Percentiles rank a stretch among this genome's conserved stretches.
These are phyloP conservation scores for Resseliella maxima DNA, from an alignment of 2,888 invertebrate species.

Conservation along the genomic window DNA sequence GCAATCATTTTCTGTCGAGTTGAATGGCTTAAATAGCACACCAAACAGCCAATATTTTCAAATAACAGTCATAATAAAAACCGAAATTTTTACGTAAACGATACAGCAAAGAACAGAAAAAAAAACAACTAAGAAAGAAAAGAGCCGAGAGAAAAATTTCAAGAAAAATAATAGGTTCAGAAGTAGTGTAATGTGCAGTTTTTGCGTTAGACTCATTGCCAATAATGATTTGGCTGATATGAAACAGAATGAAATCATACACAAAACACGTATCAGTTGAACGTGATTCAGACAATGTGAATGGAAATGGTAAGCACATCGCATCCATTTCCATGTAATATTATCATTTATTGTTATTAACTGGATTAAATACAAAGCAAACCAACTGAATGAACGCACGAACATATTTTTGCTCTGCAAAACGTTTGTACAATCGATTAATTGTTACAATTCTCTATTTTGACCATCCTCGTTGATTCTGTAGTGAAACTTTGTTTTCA, in stretches of 20 bases:
- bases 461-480: too few species aligned
- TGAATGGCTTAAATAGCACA: background rate
- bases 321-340: constrained; percentile 16
- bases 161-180: background rate
- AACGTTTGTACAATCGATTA: background rate
- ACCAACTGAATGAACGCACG: background rate
- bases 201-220: background rate
- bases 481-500: background rate
- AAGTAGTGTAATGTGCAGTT: background rate
- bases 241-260: constrained; percentile 11
- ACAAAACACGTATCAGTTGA: background rate
- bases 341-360: constrained; percentile 51
- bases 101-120: background rate
- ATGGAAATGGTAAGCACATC: background rate
- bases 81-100: background rate
- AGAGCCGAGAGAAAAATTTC: background rate
- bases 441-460: background rate
- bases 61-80: constrained; percentile 33
- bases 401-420: background rate
- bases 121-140: background rate
- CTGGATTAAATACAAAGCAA: background rate
- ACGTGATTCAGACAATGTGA: constrained; percentile 24
- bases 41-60: constrained; percentile 46
- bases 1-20: background rate
- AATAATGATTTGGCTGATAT: constrained; percentile 37